A percentile compares a stretch with the other conserved stretches of the same genome.
Conservation (phyloP, 2,888 invertebrate species). For the Sinopyrophorus schimmeli region DNA sequence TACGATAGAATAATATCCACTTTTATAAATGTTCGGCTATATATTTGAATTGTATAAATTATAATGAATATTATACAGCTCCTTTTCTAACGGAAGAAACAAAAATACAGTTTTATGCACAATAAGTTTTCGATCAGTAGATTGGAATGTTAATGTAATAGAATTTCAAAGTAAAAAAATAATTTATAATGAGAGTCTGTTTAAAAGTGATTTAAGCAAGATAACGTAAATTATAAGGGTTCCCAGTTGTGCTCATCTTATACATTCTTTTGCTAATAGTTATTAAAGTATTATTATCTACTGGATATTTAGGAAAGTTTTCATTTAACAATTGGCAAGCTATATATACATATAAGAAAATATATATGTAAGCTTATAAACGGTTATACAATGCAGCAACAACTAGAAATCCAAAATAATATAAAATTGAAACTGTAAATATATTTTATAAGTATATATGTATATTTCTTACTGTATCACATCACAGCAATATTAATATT, state of each 20-base stretch:
- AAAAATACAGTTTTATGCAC: conserved; percentile 13
- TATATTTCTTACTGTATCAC: conserved; percentile 32
- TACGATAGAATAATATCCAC: conserved; percentile 6
- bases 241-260: conserved; percentile 9
- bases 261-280: conserved; percentile 1
- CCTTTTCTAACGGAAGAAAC: conserved; percentile 12
- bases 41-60: conserved; percentile 15
- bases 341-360: conserved; percentile 3
- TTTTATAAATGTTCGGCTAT: conserved; percentile 10
- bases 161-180: conserved; percentile 9
- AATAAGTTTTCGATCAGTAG: conserved; percentile 10
- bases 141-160: conserved; percentile 9
- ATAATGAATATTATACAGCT: conserved; percentile 14
- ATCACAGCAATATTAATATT: conserved; percentile 33
- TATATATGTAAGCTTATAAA: too few relatives aligned
- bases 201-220: too few relatives aligned
- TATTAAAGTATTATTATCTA: conserved; percentile 1
- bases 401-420: conserved; percentile 13
- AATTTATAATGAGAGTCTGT: conserved; percentile 8
- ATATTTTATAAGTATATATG: too few relatives aligned
- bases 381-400: conserved; percentile 3
- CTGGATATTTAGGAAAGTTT: too few relatives aligned
- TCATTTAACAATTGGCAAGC: too few relatives aligned
- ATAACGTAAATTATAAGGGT: too few relatives aligned
- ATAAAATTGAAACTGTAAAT: conserved; percentile 3